Evolutionary conservation across 53 echinoderm and acorn worm genomes (phyloP), one percentile per base, ranked within the genome.

Genomic region (Paracentrotus lividus): DNA sequence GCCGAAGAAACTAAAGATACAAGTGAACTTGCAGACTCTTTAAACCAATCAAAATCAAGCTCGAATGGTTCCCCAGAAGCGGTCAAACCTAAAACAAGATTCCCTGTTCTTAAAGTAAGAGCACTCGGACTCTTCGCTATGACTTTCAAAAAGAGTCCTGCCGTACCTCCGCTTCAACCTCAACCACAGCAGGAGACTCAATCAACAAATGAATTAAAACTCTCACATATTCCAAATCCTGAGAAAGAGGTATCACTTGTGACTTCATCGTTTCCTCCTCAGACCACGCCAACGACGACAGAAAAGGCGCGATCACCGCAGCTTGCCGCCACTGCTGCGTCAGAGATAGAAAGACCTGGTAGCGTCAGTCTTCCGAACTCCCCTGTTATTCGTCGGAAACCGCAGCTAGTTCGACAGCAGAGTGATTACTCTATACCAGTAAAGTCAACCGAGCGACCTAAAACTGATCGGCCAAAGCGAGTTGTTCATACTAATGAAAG

Each of bases 91-190:
- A 90, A 61, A 40, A 38, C 88, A 21, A 78, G 81, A 27, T 94
- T 97, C 66, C 97, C 97, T 9, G 57, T 94, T 20, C 32, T 96
- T 21, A 96, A 97, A 88, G 92, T 97, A 45, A 90, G 92, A 65
- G 96, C 97, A 3, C 93, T 97, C 38, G 97, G 97, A 26, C 76
- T 96, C 2, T 97, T 97, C 58, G 97, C 97, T 58, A 94, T 93
- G 58, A 81, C 96, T 0, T 69, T 85, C 34, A 85, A 91, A 64
- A 93, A 93, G 45, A 58, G 1, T 59, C 12, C 32, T 1, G 6
- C 77, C 18, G 27, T 57, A 60, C 84, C 40, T 4, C 31, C 67
- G 16, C 69, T 52, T 44, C 60, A 57, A 14, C 23, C 56, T 12
- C 77, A n/a, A 40, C 23, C 29, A 33, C 76, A 3, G 34, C 21